A percentile compares a stretch with the other conserved stretches of the same genome.
These are phyloP conservation scores for Hymenochirus boettgeri DNA, from an alignment of 2,113 vertebrate species.

Conservation along the genomic window DNA sequence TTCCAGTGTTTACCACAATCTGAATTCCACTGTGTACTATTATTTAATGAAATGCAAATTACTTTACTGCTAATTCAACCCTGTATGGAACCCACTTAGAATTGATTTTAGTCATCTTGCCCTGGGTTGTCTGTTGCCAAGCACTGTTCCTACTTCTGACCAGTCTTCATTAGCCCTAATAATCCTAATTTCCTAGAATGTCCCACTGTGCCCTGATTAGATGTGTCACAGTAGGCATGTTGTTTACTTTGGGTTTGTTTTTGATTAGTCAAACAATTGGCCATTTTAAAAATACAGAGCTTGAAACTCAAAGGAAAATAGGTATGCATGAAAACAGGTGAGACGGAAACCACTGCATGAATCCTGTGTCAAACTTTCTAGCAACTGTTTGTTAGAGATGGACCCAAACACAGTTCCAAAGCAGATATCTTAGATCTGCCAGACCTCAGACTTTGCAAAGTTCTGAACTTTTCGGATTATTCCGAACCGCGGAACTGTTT, in stretches of 20 bases:
- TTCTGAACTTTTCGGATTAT: no score
- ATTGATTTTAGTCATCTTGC: conserved; percentile 46
- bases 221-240: conserved; percentile 51
- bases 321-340: no score
- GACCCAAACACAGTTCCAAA: no score
- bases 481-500: no score
- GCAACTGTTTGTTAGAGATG: no score
- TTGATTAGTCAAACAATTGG: no score
- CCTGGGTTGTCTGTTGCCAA: conserved; percentile 41
- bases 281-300: conserved; percentile 35
- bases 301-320: no score
- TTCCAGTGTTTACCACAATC: not conserved
- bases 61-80: conserved; percentile 46
- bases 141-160: conserved; percentile 40
- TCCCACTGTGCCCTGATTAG: conserved; percentile 59
- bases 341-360: no score
- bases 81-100: conserved; percentile 46
- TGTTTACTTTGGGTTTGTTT: conserved; percentile 51
- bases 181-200: conserved; percentile 45
- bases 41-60: conserved; percentile 17
- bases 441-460: no score
- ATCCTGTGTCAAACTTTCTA: no score
- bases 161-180: conserved; percentile 42
- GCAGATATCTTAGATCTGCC: no score
- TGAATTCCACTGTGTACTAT: conserved; percentile 6